These are phyloP conservation scores for Mythimna impura DNA, from an alignment of 2,888 invertebrate species.

Conservation along the genomic window DNA sequence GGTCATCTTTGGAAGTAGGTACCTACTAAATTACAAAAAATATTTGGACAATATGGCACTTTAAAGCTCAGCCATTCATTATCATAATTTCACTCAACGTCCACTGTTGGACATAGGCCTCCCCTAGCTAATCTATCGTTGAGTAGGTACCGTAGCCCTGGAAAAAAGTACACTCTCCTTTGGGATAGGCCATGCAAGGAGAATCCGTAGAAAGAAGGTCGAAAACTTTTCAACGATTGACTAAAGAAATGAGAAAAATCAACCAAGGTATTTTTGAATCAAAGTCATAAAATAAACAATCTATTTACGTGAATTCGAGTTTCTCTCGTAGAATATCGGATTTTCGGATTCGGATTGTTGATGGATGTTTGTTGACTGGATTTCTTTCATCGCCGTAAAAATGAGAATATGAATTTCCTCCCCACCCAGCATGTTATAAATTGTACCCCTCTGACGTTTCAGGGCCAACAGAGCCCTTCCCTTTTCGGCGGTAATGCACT, in stretches of 20 bases:
- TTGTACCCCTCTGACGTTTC: conserved; percentile 34
- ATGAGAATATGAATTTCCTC: conserved; percentile 31
- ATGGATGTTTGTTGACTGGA: conserved; percentile 12
- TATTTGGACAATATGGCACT: too few relatives aligned
- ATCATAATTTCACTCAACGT: too few relatives aligned
- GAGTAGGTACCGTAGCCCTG: too few relatives aligned
- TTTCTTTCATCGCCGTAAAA: conserved; percentile 13
- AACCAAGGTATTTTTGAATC: neutral
- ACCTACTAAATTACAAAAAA: neutral
- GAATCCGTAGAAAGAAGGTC: too few relatives aligned
- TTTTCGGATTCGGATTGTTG: neutral
- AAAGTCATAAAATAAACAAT: neutral
- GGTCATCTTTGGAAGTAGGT: neutral
- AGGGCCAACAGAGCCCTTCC: conserved; percentile 33
- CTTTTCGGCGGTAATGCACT: conserved; percentile 37
- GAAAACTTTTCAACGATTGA: neutral
- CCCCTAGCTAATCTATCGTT: too few relatives aligned
- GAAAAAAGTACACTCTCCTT: too few relatives aligned
- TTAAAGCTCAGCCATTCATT: too few relatives aligned
- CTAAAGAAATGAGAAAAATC: neutral
- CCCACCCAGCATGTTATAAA: conserved; percentile 33
- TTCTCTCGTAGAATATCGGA: neutral
- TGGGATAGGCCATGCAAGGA: too few relatives aligned
- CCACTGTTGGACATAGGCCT: too few relatives aligned
- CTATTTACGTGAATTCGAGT: neutral